Percentiles rank a stretch among this genome's conserved stretches.
Conservation (phyloP, 2,797 vertebrate species). For the Hapalemur alaotrensis region DNA sequence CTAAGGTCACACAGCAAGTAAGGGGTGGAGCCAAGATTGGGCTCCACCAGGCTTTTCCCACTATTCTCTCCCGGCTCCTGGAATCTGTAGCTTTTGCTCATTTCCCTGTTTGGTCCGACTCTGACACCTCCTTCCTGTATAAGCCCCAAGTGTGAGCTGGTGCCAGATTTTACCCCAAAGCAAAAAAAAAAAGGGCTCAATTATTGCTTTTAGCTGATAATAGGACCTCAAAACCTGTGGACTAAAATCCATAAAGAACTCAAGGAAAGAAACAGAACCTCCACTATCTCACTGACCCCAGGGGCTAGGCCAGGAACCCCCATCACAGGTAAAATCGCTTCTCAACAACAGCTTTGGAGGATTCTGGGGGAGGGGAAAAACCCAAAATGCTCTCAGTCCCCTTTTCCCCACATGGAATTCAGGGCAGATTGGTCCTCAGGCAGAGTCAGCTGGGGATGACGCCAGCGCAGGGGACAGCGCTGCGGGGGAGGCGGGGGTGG, state of each 20-base stretch:
- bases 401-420: background rate
- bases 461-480: background rate
- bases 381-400: background rate
- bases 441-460: background rate
- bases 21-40: accelerated
- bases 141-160: background rate
- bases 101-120: too few species aligned
- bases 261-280: background rate
- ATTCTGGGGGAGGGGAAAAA: background rate
- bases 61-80: accelerated
- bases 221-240: background rate
- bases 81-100: accelerated
- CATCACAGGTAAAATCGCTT: accelerated
- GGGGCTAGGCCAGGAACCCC: too few species aligned
- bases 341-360: background rate
- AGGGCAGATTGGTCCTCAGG: background rate
- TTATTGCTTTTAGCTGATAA: background rate
- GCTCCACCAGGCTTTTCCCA: accelerated
- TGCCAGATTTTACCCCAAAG: background rate
- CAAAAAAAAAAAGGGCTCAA: background rate
- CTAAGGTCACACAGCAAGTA: background rate
- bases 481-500: too few species aligned
- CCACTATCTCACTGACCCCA: background rate
- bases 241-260: background rate
- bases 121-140: background rate